These are phyloP conservation scores for Apis cerana DNA, from an alignment of 1,140 invertebrate species.

Conservation along the genomic window DNA sequence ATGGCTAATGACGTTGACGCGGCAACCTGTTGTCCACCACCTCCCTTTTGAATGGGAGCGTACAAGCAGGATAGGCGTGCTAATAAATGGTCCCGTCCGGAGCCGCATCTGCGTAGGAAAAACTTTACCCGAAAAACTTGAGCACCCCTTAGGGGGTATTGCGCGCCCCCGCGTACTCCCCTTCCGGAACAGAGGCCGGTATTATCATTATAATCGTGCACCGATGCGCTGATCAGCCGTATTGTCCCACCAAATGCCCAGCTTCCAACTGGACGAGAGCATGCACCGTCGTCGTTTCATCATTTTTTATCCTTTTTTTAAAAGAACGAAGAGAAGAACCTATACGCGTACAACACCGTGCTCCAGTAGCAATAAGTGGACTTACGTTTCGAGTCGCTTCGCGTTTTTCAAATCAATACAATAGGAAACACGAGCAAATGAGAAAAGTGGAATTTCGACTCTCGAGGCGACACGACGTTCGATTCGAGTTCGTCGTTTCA, in stretches of 20 bases:
- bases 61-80: conserved; percentile 62
- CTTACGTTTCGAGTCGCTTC: no score
- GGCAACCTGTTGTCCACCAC: conserved; percentile 75
- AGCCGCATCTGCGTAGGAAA: conserved; percentile 74
- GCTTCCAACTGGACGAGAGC: conserved; percentile 32
- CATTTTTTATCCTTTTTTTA: background rate
- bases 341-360: no score
- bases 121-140: conserved; percentile 71
- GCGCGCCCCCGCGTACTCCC: conserved; percentile 64
- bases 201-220: conserved; percentile 80
- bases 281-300: background rate
- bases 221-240: conserved; percentile 77
- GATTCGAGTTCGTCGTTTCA: no score
- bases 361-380: no score
- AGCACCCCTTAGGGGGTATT: conserved; percentile 67
- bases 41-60: conserved; percentile 66
- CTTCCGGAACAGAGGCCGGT: conserved; percentile 62
- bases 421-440: no score
- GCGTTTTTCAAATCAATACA: no score
- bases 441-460: no score
- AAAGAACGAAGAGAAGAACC: background rate
- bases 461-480: background rate
- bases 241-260: conserved; percentile 80
- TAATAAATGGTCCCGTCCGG: conserved; percentile 75
- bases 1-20: conserved; percentile 72